phyloP scores from a whole-genome alignment of 2,113 vertebrate species.

The Chloebia gouldiae region DNA sequence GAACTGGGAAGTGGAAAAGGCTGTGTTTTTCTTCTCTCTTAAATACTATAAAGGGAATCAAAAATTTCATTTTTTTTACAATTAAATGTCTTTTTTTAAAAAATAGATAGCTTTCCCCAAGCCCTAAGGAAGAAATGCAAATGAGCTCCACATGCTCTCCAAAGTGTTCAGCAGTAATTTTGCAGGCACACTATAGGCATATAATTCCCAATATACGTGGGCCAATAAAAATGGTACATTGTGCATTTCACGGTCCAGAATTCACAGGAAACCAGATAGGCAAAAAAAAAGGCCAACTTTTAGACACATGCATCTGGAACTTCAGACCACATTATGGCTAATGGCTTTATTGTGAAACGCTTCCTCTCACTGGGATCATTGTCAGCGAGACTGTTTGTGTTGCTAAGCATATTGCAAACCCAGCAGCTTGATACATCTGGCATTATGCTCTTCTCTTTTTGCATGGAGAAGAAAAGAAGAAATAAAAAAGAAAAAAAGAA shows the following conservation, averaged over 20 bases:
- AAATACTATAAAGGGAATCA: not conserved
- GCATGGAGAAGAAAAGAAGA: not conserved
- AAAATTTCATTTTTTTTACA: not conserved
- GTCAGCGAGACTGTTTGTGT: not conserved
- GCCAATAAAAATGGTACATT: not conserved
- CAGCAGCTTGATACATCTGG: not conserved
- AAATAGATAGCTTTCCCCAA: not conserved
- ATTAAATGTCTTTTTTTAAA: not conserved
- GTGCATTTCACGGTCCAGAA: not conserved
- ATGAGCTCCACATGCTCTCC: not conserved
- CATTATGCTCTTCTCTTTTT: not conserved
- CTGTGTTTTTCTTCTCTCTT: not conserved
- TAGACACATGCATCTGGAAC: not conserved
- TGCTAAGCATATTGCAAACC: constrained; percentile 8
- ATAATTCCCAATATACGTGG: not conserved
- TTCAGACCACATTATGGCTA: not conserved
- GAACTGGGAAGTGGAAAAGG: not conserved
- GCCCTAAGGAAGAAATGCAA: not conserved
- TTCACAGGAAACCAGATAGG: not conserved
- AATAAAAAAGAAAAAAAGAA: not conserved
- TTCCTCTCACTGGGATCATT: constrained; percentile 6
- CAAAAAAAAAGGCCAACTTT: not conserved
- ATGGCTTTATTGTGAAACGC: not conserved
- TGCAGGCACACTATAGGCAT: not conserved
- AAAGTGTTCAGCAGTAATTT: not conserved